Percentiles rank a stretch among this genome's conserved stretches.
phyloP scores from a whole-genome alignment of 92 coral and sea anemone species.

The Metridium senile region DNA sequence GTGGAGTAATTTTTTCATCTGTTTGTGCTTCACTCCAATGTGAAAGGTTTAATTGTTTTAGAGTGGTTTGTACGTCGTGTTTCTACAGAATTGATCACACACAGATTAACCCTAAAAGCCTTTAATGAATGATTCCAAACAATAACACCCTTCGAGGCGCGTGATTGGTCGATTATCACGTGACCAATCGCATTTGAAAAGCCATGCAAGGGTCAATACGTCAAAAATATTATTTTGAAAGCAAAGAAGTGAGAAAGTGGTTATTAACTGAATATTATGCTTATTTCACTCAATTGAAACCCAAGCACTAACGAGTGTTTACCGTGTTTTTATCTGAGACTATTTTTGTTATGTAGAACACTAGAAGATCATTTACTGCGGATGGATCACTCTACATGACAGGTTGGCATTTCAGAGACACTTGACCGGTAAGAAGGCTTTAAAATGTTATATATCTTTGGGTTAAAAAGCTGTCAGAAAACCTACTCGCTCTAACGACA shows the following conservation, averaged over 20 bases:
- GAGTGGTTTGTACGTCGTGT: slow-evolving; percentile 22
- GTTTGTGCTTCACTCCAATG: slow-evolving; percentile 4
- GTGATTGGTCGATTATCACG: slow-evolving; percentile 31
- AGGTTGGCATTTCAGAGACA: background rate
- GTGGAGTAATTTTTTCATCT: slow-evolving; percentile 5
- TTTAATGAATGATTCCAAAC: slow-evolving; percentile 30
- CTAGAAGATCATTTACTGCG: background rate
- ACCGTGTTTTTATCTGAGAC: background rate
- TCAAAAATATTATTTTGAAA: background rate
- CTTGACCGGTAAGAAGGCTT: background rate
- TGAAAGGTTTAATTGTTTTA: slow-evolving; percentile 12
- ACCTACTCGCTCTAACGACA: background rate
- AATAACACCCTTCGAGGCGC: background rate
- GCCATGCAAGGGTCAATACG: slow-evolving; percentile 13
- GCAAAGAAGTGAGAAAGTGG: background rate
- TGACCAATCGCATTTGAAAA: slow-evolving; percentile 6
- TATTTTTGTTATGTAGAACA: background rate
- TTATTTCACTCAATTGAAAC: background rate
- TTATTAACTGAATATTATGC: background rate
- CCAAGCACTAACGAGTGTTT: too few relatives aligned
- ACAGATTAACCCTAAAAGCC: slow-evolving; percentile 29
- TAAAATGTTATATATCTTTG: too few relatives aligned
- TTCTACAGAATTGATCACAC: slow-evolving; percentile 14
- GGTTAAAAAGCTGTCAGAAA: background rate
- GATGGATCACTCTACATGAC: background rate